phyloP scores from a whole-genome alignment of 2,113 vertebrate genomes.

The Alethe castanea region DNA sequence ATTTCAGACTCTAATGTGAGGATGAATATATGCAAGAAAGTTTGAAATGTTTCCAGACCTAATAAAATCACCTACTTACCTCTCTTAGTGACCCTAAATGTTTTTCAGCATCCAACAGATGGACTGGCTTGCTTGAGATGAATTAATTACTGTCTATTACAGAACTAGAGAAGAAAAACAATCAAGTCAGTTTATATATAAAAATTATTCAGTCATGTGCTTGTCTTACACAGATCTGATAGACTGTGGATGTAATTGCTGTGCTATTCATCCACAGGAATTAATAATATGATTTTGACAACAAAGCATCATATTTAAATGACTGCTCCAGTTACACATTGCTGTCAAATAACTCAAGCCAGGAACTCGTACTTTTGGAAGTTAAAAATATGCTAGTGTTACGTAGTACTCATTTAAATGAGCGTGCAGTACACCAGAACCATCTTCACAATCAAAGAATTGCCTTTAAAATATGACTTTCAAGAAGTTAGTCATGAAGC shows the following conservation, averaged over 20 bases:
- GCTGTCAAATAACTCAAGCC: slow-evolving; percentile 15
- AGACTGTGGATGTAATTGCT: slow-evolving; percentile 18
- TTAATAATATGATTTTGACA: slow-evolving; percentile 32
- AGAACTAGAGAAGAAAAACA: slow-evolving; percentile 23
- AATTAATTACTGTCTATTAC: slow-evolving; percentile 59
- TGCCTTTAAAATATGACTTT: neutral
- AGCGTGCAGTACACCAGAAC: neutral
- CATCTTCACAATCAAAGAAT: neutral
- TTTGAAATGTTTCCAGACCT: slow-evolving; percentile 24
- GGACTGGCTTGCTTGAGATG: slow-evolving; percentile 35
- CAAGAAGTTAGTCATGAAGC: neutral
- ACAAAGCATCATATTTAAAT: slow-evolving; percentile 1
- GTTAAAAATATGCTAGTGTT: neutral
- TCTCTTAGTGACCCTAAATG: slow-evolving; percentile 19
- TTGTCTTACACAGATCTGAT: slow-evolving; percentile 30
- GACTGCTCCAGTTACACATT: neutral
- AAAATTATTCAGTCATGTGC: slow-evolving; percentile 44
- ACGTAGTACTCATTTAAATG: neutral
- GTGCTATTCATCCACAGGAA: slow-evolving; percentile 17
- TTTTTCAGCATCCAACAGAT: slow-evolving; percentile 41
- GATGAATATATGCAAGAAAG: neutral
- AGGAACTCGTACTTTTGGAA: neutral
- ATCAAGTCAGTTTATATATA: slow-evolving; percentile 19
- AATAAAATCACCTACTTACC: slow-evolving; percentile 47
- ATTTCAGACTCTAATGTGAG: neutral